Base-by-base conservation (phyloP, 2,888 invertebrate species). In the Eurytoma californica region DNA sequence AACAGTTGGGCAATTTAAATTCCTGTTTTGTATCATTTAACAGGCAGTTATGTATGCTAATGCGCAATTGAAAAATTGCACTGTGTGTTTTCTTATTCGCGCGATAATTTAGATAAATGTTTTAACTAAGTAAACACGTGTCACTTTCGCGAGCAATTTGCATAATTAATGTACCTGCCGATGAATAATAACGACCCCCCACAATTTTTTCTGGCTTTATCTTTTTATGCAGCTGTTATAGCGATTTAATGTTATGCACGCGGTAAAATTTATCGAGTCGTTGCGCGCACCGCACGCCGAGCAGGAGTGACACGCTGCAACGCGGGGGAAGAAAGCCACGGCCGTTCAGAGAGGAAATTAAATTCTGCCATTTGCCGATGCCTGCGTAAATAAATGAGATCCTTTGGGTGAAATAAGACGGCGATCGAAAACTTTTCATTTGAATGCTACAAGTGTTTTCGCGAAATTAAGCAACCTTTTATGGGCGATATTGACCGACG, bases 381-480 rank as follows among this genome's bases (percentile, higher is more conserved):
- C 7, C 0, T 9, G 63, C 72, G 68, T 80, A 77, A 80, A 72
- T 66, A 69, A 73, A 77, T 79, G 57, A 28, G 39, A 77, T 51
- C 39, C 39, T 39, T 9, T 9, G 69, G 60, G 12, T 39, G 30
- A 67, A 67, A 69, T 72, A 61, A 66, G 72, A 81, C 80, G 75
- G 79, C 68, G 72, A 80, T 75, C 80, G 80, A 72, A 83, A 82
- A 80, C 79, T 82, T 82, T 79, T 81, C 72, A 72, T 70, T 76
- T 58, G 66, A 79, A 65, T 51, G 73, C 76, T 82, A 81, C 77
- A 79, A 77, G 61, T 79, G 75, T 77, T 80, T 77, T 65, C 67
- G 20, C 55, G 55, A 55, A 39, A 73, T 20, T 12, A n/a, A 65
- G 65, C 18, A 24, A 47, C 55, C 16, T 18, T 70, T 60, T 39